Evolutionary conservation across 92 coral and sea anemone species (phyloP).

Genomic region (Heteractis magnifica): DNA sequence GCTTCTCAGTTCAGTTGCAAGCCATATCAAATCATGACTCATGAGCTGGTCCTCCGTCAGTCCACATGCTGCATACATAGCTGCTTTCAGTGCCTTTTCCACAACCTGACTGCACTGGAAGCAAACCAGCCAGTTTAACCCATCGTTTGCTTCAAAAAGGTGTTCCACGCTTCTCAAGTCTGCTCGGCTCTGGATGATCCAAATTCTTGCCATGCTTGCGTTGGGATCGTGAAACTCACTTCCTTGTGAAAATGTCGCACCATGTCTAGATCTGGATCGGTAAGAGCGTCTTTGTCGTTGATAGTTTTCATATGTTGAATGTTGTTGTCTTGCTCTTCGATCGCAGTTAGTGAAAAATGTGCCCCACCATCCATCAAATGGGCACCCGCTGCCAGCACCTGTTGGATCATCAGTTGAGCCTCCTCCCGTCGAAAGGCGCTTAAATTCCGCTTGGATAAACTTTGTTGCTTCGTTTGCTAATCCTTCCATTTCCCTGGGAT

Average conservation of each 20-base stretch:
- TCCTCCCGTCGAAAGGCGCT: slow-evolving; percentile 39
- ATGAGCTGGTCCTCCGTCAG: slow-evolving; percentile 64
- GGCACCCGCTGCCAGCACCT: slow-evolving; percentile 11
- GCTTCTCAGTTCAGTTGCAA: slow-evolving; percentile 55
- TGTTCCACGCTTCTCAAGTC: slow-evolving; percentile 64
- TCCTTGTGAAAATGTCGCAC: background rate
- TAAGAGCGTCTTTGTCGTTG: slow-evolving; percentile 45
- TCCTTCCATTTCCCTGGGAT: slow-evolving; percentile 58
- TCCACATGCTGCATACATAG: slow-evolving; percentile 70
- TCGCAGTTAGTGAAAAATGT: slow-evolving; percentile 47
- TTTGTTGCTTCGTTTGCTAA: slow-evolving; percentile 67
- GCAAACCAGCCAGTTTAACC: slow-evolving; percentile 60
- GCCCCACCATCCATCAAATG: slow-evolving; percentile 29
- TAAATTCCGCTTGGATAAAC: slow-evolving; percentile 68
- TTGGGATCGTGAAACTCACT: slow-evolving; percentile 45
- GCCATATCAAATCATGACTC: slow-evolving; percentile 62
- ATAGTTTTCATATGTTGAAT: slow-evolving; percentile 63
- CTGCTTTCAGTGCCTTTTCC: slow-evolving; percentile 81
- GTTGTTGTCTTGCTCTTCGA: slow-evolving; percentile 58
- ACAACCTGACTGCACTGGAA: slow-evolving; percentile 87
- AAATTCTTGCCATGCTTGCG: slow-evolving; percentile 41
- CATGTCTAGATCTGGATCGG: slow-evolving; percentile 18
- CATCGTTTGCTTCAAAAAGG: slow-evolving; percentile 50
- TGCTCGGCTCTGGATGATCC: slow-evolving; percentile 74
- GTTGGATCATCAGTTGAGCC: background rate